These are phyloP conservation scores for Nautilus pompilius DNA, from an alignment of 1,140 invertebrate genomes.

Conservation along the genomic window DNA sequence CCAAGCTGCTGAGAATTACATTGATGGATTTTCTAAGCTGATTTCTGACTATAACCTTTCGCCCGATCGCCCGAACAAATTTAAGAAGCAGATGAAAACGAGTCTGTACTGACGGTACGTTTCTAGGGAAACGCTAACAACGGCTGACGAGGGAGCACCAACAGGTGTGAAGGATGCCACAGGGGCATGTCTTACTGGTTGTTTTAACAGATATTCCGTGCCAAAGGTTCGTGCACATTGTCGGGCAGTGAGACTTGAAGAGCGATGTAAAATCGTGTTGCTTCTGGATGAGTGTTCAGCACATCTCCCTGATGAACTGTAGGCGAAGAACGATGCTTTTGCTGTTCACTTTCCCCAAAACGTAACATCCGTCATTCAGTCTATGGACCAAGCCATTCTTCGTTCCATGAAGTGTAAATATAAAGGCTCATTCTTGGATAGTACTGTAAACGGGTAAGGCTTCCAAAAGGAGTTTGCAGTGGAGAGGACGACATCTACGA, in stretches of 20 bases:
- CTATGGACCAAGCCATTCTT: background rate
- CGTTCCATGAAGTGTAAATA: background rate
- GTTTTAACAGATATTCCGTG: conserved; percentile 15
- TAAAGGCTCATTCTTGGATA: background rate
- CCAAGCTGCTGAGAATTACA: no score
- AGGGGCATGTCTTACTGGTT: conserved; percentile 27
- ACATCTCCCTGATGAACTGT: conserved; percentile 35
- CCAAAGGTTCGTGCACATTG: background rate
- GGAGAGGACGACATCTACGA: background rate
- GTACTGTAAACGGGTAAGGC: background rate
- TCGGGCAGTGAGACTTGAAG: conserved; percentile 10
- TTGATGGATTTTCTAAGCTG: background rate
- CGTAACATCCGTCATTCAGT: background rate
- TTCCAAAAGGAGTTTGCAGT: background rate
- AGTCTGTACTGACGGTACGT: no score
- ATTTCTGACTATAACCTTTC: background rate
- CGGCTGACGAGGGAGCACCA: background rate
- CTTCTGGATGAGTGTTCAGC: conserved; percentile 58
- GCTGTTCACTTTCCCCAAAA: background rate
- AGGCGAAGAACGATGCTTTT: conserved; percentile 9
- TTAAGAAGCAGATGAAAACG: background rate
- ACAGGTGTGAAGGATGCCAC: background rate
- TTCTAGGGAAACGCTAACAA: no score
- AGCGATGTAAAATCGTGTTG: conserved; percentile 51
- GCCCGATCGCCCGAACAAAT: background rate